Base-by-base conservation (phyloP, 2,797 vertebrate species). In the Scolopax rusticola region DNA sequence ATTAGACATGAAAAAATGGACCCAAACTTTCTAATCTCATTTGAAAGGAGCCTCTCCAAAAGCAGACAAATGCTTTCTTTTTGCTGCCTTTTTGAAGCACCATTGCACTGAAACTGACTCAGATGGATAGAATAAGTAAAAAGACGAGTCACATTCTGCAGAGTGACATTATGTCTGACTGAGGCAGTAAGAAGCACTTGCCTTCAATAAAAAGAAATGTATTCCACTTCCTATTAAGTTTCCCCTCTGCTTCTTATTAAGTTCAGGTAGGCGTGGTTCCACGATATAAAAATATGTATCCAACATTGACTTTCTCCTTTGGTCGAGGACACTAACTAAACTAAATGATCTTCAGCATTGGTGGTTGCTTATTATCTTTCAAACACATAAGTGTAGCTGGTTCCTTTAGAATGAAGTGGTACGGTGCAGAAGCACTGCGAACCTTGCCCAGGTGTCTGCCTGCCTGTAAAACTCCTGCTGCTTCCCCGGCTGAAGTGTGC, bases 401-500 rank as follows among this genome's bases (percentile, higher is more conserved):
- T 81, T 95, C 69, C 27, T 84, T 94, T 70, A 71, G 87, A 96
- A 90, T 73, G 84, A 96, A 94, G 63, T 88, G 33, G 51, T 90
- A 54, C 19, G 73, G 68, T 92, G 82, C 76, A 0, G 3, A 80
- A 32, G 78, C 74, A 75, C 41, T 45, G 84, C 90, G 95, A 93
- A 53, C 92, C 84, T 96, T 84, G 28, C 91, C 91, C 96, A 98
- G 97, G 96, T 98, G 92, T 90, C 94, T 96, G 91, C 74, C 68
- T 84, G 84, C 33, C n/a, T 54, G 32, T 82, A 86, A 76, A 87
- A 43, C 90, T 90, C 97, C 95, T 65, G 90, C 96, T 96, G 94
- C 82, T 93, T 79, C 47, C 75, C 17, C 67, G 91, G 93, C 50
- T 97, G 97, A 97, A 95, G 90, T 94, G 92, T 76, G 90, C 98